Evolutionary conservation across 2,888 invertebrate species (phyloP).

Genomic region (Sinodicranocentrus sp.): DNA sequence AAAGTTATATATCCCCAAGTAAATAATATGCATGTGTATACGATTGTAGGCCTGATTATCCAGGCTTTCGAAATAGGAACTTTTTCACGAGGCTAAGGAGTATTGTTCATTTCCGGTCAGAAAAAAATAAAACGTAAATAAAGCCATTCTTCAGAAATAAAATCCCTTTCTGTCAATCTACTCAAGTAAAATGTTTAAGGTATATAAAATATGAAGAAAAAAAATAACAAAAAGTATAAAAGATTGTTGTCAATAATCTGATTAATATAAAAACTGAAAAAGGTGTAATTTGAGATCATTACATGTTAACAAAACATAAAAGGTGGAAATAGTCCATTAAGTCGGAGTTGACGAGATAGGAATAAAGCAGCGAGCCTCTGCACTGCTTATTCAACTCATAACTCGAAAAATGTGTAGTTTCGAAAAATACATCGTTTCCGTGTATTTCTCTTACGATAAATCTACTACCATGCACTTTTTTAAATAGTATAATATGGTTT

Average conservation of each 20-base stretch:
- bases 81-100: conserved; percentile 75
- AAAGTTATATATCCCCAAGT: conserved; percentile 72
- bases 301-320: no score
- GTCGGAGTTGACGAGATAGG: background rate
- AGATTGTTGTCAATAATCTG: no score
- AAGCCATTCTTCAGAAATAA: no score
- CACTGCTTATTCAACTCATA: background rate
- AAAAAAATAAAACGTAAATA: background rate
- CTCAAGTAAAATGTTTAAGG: no score
- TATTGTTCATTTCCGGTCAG: conserved; percentile 69
- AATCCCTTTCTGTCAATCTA: no score
- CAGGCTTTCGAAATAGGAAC: conserved; percentile 75
- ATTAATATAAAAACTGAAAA: no score
- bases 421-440: background rate
- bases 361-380: conserved; percentile 6
- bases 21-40: conserved; percentile 75
- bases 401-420: no score
- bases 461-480: background rate
- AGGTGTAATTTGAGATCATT: background rate
- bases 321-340: conserved; percentile 4
- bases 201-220: no score
- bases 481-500: background rate
- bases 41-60: conserved; percentile 74
- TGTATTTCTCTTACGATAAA: background rate
- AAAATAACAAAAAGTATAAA: no score